phyloP scores from a whole-genome alignment of 1,140 invertebrate species.

The Polypedilum pembai region DNA sequence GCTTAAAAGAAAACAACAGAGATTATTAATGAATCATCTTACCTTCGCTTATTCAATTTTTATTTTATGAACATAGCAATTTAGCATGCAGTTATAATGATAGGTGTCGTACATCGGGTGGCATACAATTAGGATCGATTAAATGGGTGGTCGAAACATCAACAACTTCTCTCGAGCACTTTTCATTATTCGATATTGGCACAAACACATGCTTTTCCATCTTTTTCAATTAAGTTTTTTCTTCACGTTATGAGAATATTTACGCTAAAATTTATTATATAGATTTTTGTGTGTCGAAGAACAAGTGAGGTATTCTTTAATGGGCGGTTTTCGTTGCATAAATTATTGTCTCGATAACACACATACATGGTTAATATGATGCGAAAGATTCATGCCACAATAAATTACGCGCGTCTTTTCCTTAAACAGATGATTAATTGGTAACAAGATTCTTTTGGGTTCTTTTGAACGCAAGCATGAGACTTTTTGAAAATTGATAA shows the following conservation, averaged over 20 bases:
- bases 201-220: neutral
- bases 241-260: neutral
- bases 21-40: slow-evolving; percentile 8
- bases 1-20: slow-evolving; percentile 18
- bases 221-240: neutral
- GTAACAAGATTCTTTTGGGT: neutral
- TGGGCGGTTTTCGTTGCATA: neutral
- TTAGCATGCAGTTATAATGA: slow-evolving; percentile 4
- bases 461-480: no score
- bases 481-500: no score
- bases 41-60: neutral
- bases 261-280: neutral
- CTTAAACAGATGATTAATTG: neutral
- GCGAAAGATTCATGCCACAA: slow-evolving; percentile 1
- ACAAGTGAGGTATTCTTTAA: neutral
- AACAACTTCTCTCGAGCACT: neutral
- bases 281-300: slow-evolving; percentile 20
- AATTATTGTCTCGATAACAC: slow-evolving; percentile 7
- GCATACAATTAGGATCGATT: slow-evolving; percentile 23
- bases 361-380: neutral
- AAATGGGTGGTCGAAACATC: slow-evolving; percentile 23
- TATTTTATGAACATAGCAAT: neutral
- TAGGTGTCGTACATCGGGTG: slow-evolving; percentile 24
- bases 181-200: neutral
- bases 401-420: neutral